These are phyloP conservation scores for Clusia tigrina DNA, from an alignment of 2,888 invertebrate genomes.

Conservation along the genomic window DNA sequence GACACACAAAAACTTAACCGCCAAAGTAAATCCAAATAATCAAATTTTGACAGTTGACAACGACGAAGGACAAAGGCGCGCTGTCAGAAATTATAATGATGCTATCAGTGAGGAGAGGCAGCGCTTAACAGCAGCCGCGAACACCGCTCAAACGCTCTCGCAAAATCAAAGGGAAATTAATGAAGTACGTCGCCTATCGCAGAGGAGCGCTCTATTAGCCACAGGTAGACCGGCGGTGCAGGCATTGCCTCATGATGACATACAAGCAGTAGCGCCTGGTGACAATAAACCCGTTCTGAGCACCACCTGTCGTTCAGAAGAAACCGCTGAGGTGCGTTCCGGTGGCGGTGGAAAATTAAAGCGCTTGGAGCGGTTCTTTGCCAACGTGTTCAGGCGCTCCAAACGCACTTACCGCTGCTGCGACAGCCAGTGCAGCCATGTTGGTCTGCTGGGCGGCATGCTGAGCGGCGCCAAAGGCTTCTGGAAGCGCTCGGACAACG, in stretches of 20 bases:
- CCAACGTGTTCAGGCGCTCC: conserved; percentile 49
- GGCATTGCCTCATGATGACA: too few species aligned
- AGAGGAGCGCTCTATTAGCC: background rate
- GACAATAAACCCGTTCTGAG: background rate
- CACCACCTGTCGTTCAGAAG: too few species aligned
- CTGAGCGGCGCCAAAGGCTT: conserved; percentile 43
- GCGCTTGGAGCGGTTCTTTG: conserved; percentile 42
- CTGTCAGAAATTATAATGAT: background rate
- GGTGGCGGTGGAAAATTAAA: conserved; percentile 34
- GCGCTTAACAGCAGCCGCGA: conserved; percentile 2
- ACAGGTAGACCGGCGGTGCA: background rate
- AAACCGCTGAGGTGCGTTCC: conserved; percentile 18
- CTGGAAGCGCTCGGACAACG: conserved; percentile 48
- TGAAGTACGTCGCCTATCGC: background rate
- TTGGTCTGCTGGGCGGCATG: conserved; percentile 52
- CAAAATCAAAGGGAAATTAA: conserved; percentile 3
- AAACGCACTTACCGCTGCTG: too few species aligned
- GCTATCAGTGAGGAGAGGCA: background rate
- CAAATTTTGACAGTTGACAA: conserved; percentile 21
- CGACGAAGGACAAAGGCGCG: background rate
- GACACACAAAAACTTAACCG: conserved; percentile 23
- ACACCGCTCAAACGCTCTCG: conserved; percentile 10
- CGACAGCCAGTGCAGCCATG: conserved; percentile 61
- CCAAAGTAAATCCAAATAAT: conserved; percentile 22
- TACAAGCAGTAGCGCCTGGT: background rate